Percentiles rank a stretch among this genome's conserved stretches.
phyloP scores from a whole-genome alignment of 2,797 vertebrate genomes.

The Coilia nasus region DNA sequence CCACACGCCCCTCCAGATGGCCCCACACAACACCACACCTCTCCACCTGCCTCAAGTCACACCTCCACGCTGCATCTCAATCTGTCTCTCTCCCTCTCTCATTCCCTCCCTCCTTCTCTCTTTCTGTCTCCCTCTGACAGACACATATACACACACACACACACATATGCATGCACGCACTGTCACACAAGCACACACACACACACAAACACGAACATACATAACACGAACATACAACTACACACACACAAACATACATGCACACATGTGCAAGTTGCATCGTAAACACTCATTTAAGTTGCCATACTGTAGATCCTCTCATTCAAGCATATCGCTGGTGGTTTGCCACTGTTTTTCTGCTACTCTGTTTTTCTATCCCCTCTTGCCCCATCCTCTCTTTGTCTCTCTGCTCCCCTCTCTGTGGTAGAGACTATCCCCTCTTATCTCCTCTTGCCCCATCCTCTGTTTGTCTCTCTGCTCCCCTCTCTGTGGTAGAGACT shows the following conservation, averaged over 20 bases:
- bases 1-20: slow-evolving; percentile 4
- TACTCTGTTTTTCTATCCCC: no score
- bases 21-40: background rate
- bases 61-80: slow-evolving; percentile 2
- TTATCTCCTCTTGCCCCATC: background rate
- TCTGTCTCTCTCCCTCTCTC: background rate
- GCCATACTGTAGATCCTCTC: background rate
- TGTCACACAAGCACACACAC: no score
- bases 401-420: background rate
- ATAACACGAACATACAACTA: no score
- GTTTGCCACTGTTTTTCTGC: no score
- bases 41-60: background rate
- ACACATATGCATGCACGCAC: no score
- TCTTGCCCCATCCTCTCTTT: background rate
- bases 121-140: no score
- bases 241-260: no score
- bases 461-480: background rate
- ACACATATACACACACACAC: no score
- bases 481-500: background rate
- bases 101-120: no score
- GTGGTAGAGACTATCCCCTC: no score
- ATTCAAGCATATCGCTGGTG: no score
- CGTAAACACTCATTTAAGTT: background rate
- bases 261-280: background rate
- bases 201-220: background rate